Base-by-base conservation (phyloP, 2,113 vertebrate species). In the Andinoacara biseriatus region DNA sequence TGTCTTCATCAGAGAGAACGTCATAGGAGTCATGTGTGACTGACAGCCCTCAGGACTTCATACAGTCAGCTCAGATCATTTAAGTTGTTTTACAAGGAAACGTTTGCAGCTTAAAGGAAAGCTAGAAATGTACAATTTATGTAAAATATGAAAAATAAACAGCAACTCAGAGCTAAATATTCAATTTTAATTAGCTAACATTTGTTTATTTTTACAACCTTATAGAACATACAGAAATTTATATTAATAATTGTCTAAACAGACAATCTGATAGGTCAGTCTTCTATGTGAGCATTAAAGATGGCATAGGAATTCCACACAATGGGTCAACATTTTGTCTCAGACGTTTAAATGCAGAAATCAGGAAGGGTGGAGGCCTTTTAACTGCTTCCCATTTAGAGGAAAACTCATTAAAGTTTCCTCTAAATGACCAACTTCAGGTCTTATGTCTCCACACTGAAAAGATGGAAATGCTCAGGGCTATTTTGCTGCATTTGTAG, bases 1-100 rank as follows among this genome's bases (percentile, higher is more conserved):
- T 92, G 93, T 94, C 95, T 89, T 99, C 98, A 99, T 96, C 67
- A 93, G 97, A 97, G 96, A 88, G 95, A 94, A 61, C 31, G 67
- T 72, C 67, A 72, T 72, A 54, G 46, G 67, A 26, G 26, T 72
- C 46, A 72, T 87, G 88, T 91, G 82, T 79, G 33, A 65, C 26
- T 85, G 94, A 96, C 95, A 94, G 95, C 95, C 96, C 96, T 97
- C 95, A 87, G 95, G 94, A 90, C 81, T 22, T 59, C 10, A 31
- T 20, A 57, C 2, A 58, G 29, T 8, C 17, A 22, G n/a, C n/a
- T 13, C 22, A 43, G 22, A 46, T 24, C 26, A 59, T 26, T 58
- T 40, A 24, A 18, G 75, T n/a, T 5, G 46, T 20, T 76, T 43
- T 13, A 58, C 35, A 52, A 22, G 40, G 43, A 69, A 69, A 20